Conservation (phyloP, 2,797 vertebrate species). For the Echiichthys vipera region DNA sequence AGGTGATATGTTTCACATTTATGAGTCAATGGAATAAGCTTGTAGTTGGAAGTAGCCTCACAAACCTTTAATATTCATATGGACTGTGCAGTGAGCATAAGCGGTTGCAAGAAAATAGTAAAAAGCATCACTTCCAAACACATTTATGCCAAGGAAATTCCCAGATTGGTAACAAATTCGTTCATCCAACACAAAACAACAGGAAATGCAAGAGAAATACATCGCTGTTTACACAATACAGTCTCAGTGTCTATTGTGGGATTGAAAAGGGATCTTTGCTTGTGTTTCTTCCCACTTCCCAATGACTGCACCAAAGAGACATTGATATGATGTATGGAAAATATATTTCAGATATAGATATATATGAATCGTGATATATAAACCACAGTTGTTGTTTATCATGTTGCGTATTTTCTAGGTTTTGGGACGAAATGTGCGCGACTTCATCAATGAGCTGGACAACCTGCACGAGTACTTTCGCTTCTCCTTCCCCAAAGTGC, state of each 20-base stretch:
- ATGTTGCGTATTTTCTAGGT: constrained; percentile 61
- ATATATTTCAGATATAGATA: too few relatives aligned
- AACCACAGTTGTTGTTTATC: not conserved
- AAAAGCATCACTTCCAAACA: not conserved
- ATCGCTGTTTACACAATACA: not conserved
- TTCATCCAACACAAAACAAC: not conserved
- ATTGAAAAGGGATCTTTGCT: not conserved
- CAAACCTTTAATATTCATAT: not conserved
- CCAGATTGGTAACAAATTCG: not conserved
- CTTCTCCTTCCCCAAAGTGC: constrained; percentile 86
- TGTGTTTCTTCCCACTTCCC: too few relatives aligned
- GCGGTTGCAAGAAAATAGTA: not conserved
- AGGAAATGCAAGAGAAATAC: too few relatives aligned
- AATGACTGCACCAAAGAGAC: not conserved
- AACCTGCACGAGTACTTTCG: constrained; percentile 86
- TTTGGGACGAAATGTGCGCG: constrained; percentile 82
- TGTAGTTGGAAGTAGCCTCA: not conserved
- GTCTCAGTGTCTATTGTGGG: not conserved
- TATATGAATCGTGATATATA: not conserved
- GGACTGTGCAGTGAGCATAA: not conserved
- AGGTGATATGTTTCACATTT: constrained; percentile 64
- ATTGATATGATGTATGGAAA: too few relatives aligned
- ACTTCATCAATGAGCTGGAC: constrained; percentile 87
- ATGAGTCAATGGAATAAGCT: not conserved
- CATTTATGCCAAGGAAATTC: not conserved